Evolutionary conservation across 2,113 vertebrate species (phyloP).

Genomic region (Pionites leucogaster): DNA sequence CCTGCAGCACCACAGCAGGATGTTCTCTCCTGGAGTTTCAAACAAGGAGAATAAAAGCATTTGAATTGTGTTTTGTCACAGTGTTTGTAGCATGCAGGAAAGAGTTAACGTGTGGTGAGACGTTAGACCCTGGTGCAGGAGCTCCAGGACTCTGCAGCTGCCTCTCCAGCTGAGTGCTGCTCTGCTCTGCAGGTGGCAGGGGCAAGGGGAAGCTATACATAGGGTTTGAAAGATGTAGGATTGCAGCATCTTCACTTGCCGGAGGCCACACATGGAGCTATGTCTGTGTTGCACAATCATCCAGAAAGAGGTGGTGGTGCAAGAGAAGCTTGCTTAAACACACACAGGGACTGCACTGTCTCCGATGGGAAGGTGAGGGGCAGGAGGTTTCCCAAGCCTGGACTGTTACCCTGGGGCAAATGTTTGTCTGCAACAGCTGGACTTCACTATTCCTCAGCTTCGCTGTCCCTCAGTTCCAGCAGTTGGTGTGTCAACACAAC

Average conservation of each 20-base stretch:
- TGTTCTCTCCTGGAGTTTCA: rapidly evolving
- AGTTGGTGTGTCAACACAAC: neutral
- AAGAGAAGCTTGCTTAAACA: neutral
- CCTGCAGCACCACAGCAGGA: neutral
- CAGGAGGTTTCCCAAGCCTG: neutral
- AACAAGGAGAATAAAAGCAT: neutral
- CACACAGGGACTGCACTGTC: neutral
- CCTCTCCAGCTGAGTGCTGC: neutral
- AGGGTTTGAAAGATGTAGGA: neutral
- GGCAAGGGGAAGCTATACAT: no score
- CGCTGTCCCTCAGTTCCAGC: neutral
- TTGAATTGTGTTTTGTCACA: neutral
- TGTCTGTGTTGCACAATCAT: neutral
- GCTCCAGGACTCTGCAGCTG: neutral
- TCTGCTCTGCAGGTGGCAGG: rapidly evolving
- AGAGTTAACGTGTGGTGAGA: neutral
- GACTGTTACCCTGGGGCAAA: neutral
- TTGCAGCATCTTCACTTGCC: neutral
- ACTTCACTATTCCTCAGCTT: neutral
- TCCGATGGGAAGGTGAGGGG: neutral
- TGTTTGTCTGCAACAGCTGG: neutral
- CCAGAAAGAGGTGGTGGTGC: neutral
- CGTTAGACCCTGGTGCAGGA: neutral
- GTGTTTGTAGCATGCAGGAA: neutral
- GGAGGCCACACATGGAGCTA: neutral